Percentiles rank a stretch among this genome's conserved stretches.
These are phyloP conservation scores for Sigmodon hispidus DNA, from an alignment of 2,113 vertebrate species.

Conservation along the genomic window DNA sequence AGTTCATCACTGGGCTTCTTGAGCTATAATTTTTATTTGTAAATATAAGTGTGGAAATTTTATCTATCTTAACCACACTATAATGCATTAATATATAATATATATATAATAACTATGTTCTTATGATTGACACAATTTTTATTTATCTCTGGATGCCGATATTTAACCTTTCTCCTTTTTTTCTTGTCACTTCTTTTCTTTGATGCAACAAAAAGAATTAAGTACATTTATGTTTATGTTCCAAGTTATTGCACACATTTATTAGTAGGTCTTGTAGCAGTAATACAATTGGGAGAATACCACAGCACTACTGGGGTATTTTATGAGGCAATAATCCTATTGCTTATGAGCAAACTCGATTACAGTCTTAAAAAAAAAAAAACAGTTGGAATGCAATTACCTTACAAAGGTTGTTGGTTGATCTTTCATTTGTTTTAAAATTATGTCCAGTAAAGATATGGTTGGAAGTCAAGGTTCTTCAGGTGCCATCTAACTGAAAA, in stretches of 20 bases:
- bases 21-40: background rate
- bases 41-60: background rate
- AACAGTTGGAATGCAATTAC: slow-evolving; percentile 75
- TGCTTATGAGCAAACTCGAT: slow-evolving; percentile 81
- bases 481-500: slow-evolving; percentile 57
- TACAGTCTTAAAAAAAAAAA: slow-evolving; percentile 83
- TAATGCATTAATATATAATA: background rate
- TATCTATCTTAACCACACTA: background rate
- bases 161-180: background rate
- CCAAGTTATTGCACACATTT: slow-evolving; percentile 70
- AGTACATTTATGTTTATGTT: slow-evolving; percentile 52
- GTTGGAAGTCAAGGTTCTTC: slow-evolving; percentile 67
- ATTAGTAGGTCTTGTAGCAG: slow-evolving; percentile 67
- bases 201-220: slow-evolving; percentile 45
- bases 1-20: background rate
- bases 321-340: slow-evolving; percentile 84
- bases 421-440: slow-evolving; percentile 76
- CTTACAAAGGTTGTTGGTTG: slow-evolving; percentile 53
- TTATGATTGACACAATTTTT: background rate
- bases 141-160: background rate
- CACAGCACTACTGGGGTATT: slow-evolving; percentile 53
- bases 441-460: slow-evolving; percentile 55
- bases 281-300: slow-evolving; percentile 72
- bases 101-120: too few relatives aligned
- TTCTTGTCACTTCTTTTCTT: background rate